Conservation (phyloP, 2,113 vertebrate species). For the Calidris pugnax region DNA sequence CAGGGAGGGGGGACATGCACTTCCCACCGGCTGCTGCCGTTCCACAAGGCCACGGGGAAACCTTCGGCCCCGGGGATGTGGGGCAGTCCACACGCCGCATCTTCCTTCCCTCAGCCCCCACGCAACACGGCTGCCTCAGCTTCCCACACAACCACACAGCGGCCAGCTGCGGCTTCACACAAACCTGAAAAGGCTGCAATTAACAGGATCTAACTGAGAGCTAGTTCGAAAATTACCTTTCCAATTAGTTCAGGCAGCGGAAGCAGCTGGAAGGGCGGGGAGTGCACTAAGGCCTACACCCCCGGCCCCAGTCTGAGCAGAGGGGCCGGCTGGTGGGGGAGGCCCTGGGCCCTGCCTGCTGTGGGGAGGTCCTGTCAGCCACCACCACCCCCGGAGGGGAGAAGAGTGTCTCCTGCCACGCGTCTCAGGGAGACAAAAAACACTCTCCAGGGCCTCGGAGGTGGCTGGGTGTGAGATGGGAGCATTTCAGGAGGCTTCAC, state of each 20-base stretch:
- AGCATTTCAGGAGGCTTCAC: neutral
- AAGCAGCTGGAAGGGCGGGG: fast-evolving
- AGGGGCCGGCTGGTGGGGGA: too few species aligned
- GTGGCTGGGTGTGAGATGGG: neutral
- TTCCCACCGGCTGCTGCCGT: neutral
- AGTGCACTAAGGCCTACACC: neutral
- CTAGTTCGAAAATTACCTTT: neutral
- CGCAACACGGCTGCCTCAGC: neutral
- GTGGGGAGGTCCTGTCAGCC: too few species aligned
- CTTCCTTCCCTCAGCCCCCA: neutral
- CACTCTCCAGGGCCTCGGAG: neutral
- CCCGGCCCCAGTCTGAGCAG: neutral
- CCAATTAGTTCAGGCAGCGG: neutral
- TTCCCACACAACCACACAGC: neutral
- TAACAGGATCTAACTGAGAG: neutral
- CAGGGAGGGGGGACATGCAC: fast-evolving
- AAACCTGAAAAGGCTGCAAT: neutral
- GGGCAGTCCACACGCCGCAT: neutral
- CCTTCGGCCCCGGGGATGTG: fast-evolving
- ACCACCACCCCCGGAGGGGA: too few species aligned
- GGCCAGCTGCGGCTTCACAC: neutral
- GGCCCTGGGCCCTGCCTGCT: neutral
- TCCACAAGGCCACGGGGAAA: too few species aligned
- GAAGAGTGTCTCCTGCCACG: too few species aligned
- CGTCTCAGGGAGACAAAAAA: neutral